phyloP scores from a whole-genome alignment of 2,113 vertebrate species.

The Istiophorus platypterus region DNA sequence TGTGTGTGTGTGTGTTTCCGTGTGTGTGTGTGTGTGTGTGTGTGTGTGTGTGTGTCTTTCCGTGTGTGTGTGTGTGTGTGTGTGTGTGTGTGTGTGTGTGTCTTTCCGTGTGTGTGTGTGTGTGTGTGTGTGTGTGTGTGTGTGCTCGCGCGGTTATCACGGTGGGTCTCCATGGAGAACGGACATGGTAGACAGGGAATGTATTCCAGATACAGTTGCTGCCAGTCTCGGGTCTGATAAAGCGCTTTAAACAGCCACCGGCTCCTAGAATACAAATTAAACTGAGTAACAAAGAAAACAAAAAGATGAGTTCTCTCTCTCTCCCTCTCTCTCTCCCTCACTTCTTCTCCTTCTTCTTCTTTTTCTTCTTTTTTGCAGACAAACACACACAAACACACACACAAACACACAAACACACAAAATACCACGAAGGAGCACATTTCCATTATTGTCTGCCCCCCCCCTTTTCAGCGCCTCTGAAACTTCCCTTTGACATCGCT shows the following conservation, averaged over 20 bases:
- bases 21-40: constrained; percentile 11
- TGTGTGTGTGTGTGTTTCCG: too few species aligned
- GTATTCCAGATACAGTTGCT: constrained; percentile 61
- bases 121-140: constrained; percentile 12
- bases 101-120: constrained; percentile 26
- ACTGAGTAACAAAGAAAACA: constrained; percentile 34
- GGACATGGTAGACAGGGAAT: constrained; percentile 63
- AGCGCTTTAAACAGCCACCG: constrained; percentile 46
- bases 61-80: constrained; percentile 19
- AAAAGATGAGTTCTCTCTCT: constrained; percentile 18
- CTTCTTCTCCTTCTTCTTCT: too few species aligned
- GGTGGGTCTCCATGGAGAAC: constrained; percentile 59
- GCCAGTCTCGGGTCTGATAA: constrained; percentile 58
- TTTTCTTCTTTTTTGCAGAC: too few species aligned
- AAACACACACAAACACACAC: constrained; percentile 12
- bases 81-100: background rate
- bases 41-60: constrained; percentile 10
- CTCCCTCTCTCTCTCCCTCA: too few species aligned
- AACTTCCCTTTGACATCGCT: constrained; percentile 29
- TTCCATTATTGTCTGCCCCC: constrained; percentile 13
- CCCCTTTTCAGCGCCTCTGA: background rate
- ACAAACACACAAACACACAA: background rate
- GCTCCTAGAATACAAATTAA: constrained; percentile 61
- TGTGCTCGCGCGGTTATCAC: constrained; percentile 44
- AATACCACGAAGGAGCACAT: constrained; percentile 19